Evolutionary conservation across 2,888 invertebrate species (phyloP).

Genomic region (Stenodera caucasica): DNA sequence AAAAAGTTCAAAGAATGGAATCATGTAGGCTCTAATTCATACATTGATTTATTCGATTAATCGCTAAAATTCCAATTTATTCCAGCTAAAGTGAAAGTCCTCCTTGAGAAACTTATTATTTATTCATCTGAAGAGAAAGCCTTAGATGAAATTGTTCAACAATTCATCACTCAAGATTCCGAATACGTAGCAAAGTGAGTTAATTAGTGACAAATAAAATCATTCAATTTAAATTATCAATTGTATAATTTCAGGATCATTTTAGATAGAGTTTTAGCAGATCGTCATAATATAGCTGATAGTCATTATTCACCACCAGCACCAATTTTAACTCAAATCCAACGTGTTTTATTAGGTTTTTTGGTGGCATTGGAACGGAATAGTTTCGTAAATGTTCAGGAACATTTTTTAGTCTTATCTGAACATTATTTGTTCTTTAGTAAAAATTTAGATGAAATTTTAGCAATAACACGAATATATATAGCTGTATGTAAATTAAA

Average conservation of each 20-base stretch:
- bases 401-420: slow-evolving; percentile 36
- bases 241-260: slow-evolving; percentile 39
- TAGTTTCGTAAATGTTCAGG: slow-evolving; percentile 36
- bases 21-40: slow-evolving; percentile 26
- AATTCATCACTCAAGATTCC: slow-evolving; percentile 35
- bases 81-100: slow-evolving; percentile 32
- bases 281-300: slow-evolving; percentile 46
- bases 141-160: slow-evolving; percentile 35
- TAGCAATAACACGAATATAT: slow-evolving; percentile 42
- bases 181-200: slow-evolving; percentile 41
- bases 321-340: slow-evolving; percentile 55
- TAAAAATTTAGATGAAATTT: slow-evolving; percentile 28
- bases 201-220: background rate
- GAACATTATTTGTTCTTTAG: slow-evolving; percentile 35
- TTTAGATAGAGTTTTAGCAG: slow-evolving; percentile 36
- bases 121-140: slow-evolving; percentile 39
- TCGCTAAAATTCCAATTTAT: slow-evolving; percentile 18
- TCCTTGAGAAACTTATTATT: slow-evolving; percentile 36
- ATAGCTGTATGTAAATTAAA: slow-evolving; percentile 44
- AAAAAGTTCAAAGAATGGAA: slow-evolving; percentile 19
- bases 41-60: background rate
- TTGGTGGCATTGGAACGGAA: slow-evolving; percentile 48
- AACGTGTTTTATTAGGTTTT: slow-evolving; percentile 53
- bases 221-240: slow-evolving; percentile 2
- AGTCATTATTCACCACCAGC: slow-evolving; percentile 53